These are phyloP conservation scores for Formica selysi DNA, from an alignment of 1,140 invertebrate species.

Conservation along the genomic window DNA sequence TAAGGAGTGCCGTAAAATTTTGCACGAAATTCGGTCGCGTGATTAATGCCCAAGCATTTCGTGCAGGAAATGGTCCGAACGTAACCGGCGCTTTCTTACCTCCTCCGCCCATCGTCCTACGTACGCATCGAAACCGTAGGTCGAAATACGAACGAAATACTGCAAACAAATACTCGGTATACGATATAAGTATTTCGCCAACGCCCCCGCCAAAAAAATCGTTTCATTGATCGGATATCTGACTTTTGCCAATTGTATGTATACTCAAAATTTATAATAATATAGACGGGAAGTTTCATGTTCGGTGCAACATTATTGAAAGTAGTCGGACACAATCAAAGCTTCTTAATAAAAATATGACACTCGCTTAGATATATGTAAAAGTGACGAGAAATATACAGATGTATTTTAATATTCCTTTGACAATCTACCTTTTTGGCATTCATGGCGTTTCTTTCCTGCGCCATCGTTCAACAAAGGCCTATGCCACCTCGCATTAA, in stretches of 20 bases:
- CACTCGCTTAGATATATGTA: not conserved
- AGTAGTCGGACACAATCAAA: not conserved
- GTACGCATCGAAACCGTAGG: constrained; percentile 4
- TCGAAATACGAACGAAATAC: constrained; percentile 29
- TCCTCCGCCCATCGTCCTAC: constrained; percentile 46
- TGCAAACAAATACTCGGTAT: constrained; percentile 13
- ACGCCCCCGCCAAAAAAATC: not conserved
- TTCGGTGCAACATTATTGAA: not conserved
- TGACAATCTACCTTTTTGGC: constrained; percentile 57
- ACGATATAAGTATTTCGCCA: not conserved
- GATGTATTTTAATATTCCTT: constrained; percentile 49
- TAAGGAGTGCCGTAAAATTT: constrained; percentile 21
- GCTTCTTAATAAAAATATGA: not conserved
- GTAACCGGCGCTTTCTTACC: constrained; percentile 18
- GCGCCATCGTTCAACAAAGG: not conserved
- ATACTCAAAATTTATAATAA: constrained; percentile 2
- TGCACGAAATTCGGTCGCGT: constrained; percentile 28
- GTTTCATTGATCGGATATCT: not conserved
- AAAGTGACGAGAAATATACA: not conserved
- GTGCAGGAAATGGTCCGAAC: constrained; percentile 39
- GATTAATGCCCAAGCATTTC: constrained; percentile 45
- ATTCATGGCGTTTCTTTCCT: constrained; percentile 40
- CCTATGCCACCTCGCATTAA: constrained; percentile 63
- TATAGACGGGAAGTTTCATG: not conserved
- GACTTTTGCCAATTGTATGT: not conserved